Evolutionary conservation across 1,140 invertebrate species (phyloP).

Genomic region (Phymorhynchus buccinoides): DNA sequence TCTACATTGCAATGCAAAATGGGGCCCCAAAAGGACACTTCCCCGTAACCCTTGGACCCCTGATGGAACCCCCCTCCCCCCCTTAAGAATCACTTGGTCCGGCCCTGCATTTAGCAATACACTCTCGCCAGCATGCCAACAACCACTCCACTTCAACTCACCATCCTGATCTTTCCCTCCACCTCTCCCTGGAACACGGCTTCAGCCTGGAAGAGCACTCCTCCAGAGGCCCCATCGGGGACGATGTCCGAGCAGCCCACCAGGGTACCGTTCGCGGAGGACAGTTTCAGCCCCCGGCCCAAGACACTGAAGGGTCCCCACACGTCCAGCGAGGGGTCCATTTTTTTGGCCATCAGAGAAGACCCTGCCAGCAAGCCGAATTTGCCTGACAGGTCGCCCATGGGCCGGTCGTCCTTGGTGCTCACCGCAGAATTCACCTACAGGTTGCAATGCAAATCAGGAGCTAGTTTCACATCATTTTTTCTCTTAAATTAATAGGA

Average conservation of each 20-base stretch:
- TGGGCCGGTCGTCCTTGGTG: slow-evolving; percentile 74
- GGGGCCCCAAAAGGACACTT: too few species aligned
- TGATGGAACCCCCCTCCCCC: too few species aligned
- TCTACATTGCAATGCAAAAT: too few species aligned
- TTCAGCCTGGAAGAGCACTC: slow-evolving; percentile 41
- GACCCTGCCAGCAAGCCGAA: slow-evolving; percentile 77
- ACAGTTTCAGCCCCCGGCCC: slow-evolving; percentile 87
- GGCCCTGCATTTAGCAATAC: too few species aligned
- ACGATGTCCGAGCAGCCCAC: slow-evolving; percentile 76
- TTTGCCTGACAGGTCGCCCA: slow-evolving; percentile 95
- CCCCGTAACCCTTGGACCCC: too few species aligned
- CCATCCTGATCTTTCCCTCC: slow-evolving; percentile 90
- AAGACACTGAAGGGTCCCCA: slow-evolving; percentile 85
- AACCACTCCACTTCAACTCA: slow-evolving; percentile 66
- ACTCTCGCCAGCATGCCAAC: too few species aligned
- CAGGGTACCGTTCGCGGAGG: slow-evolving; percentile 76
- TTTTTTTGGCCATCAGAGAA: slow-evolving; percentile 75
- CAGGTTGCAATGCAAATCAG: too few species aligned
- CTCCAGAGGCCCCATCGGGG: slow-evolving; percentile 36
- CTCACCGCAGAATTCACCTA: too few species aligned
- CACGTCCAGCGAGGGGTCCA: slow-evolving; percentile 87
- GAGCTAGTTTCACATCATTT: too few species aligned
- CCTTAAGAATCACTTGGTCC: too few species aligned
- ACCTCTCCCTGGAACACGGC: slow-evolving; percentile 79
- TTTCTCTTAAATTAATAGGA: too few species aligned